These are phyloP conservation scores for Autographa pulchrina DNA, from an alignment of 2,888 invertebrate genomes.

Conservation along the genomic window DNA sequence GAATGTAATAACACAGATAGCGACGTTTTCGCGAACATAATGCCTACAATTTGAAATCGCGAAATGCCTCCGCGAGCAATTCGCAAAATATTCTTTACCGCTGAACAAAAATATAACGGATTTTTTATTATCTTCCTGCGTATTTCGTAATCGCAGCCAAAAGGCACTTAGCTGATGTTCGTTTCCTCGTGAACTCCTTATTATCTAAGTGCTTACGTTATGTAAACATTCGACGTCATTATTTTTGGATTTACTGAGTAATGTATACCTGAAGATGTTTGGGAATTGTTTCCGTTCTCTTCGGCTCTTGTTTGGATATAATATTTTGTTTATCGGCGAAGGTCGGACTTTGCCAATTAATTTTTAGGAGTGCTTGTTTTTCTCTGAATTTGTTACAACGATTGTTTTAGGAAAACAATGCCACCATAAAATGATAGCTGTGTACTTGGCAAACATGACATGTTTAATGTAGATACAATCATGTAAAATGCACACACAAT, in stretches of 20 bases:
- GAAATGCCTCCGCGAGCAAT: slow-evolving; percentile 72
- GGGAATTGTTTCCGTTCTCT: slow-evolving; percentile 18
- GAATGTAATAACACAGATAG: slow-evolving; percentile 82
- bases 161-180: slow-evolving; percentile 59
- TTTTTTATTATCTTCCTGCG: slow-evolving; percentile 68
- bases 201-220: slow-evolving; percentile 55
- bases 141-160: slow-evolving; percentile 57
- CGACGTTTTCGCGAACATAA: slow-evolving; percentile 75
- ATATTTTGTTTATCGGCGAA: slow-evolving; percentile 11
- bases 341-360: slow-evolving; percentile 22
- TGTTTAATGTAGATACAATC: too few species aligned
- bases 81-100: slow-evolving; percentile 73
- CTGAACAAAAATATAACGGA: slow-evolving; percentile 69
- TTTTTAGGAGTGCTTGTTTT: slow-evolving; percentile 13
- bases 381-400: neutral
- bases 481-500: neutral
- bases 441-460: too few species aligned
- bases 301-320: slow-evolving; percentile 7
- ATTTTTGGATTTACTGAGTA: slow-evolving; percentile 38
- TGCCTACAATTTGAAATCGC: slow-evolving; percentile 82
- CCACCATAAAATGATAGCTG: neutral
- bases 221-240: slow-evolving; percentile 49
- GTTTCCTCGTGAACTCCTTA: slow-evolving; percentile 46
- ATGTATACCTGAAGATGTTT: slow-evolving; percentile 29
- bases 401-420: neutral